Base-by-base conservation (phyloP, 2,797 vertebrate species). In the Pagetopsis macropterus region DNA sequence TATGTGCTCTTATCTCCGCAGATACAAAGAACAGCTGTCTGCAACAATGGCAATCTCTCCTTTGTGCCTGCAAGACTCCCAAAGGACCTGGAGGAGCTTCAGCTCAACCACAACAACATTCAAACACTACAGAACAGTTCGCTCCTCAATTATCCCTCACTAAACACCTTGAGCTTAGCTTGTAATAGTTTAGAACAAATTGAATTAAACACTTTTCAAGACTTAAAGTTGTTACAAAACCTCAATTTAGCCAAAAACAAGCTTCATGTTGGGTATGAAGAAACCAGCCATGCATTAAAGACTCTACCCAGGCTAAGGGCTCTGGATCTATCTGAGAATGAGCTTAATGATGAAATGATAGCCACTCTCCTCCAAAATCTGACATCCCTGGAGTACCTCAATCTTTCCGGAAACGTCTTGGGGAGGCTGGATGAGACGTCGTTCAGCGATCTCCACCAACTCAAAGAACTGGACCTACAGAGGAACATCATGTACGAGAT, bases 401-500 rank as follows among this genome's bases (percentile, higher is more conserved):
- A 95, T 9, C 86, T 99, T 79, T 96, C 96, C 0, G 93, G 95
- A 66, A 99, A 99, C 54, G 49, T 93, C 40, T 86, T 99, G 75
- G 90, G 90, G 90, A 94, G 97, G 70, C 81, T 99, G 60, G 97
- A 99, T 3, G 94, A 96, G 0, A 91, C 85, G 0, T 57, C 88
- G 0, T 98, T 99, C 56, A 83, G 72, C 1, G 93, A 95, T 63
- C 91, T 99, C 57, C 87, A 87, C 27, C 92, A 91, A 27, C 93
- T 99, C 23, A 91, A 87, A 79, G 96, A 98, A 61, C 91, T 99
- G 33, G 94, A 98, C 88, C 78, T 99, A 55, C 96, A 98, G 83
- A 93, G 91, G 65, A 99, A 99, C 89, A 82, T 95, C 74, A 95
- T 99, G 75, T 99, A 96, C 75, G 97, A 99, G 93, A 96, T 99